These are phyloP conservation scores for Platygyra sinensis DNA, from an alignment of 64 coral and sea anemone species.

Conservation along the genomic window DNA sequence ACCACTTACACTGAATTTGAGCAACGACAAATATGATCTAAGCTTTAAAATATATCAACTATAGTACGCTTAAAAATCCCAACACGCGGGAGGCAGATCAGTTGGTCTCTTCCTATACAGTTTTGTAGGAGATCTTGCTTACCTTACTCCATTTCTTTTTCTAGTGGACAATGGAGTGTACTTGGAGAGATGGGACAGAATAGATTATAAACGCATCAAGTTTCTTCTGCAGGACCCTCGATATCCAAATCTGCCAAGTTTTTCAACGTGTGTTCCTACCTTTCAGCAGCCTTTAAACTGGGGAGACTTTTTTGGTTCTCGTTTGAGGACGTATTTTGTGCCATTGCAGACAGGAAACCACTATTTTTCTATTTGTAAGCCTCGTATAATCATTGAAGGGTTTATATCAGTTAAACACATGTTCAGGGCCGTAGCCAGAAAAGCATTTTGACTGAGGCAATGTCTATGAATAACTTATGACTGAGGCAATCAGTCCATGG, in stretches of 20 bases:
- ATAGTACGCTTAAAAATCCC: too few relatives aligned
- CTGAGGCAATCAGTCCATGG: too few relatives aligned
- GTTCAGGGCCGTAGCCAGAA: too few relatives aligned
- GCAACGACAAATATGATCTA: too few relatives aligned
- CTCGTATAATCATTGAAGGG: not conserved
- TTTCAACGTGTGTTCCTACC: constrained; percentile 8
- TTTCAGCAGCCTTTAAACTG: constrained; percentile 77
- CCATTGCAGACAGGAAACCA: constrained; percentile 46
- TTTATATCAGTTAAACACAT: not conserved
- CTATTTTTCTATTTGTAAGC: constrained; percentile 21
- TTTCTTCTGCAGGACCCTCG: constrained; percentile 36
- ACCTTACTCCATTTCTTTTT: not conserved
- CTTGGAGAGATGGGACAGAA: constrained; percentile 80
- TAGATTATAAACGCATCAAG: constrained; percentile 54
- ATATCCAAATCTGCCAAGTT: constrained; percentile 64
- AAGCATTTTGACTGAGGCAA: too few relatives aligned
- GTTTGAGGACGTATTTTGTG: constrained; percentile 54
- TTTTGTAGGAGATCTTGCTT: too few relatives aligned
- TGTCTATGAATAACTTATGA: too few relatives aligned
- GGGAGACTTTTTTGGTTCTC: constrained; percentile 73
- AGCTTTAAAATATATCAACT: too few relatives aligned
- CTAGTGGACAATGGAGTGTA: constrained; percentile 45
- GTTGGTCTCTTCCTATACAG: too few relatives aligned
- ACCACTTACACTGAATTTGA: too few relatives aligned
- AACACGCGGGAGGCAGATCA: too few relatives aligned